phyloP scores from a whole-genome alignment of 2,113 vertebrate species.

The Aplodontia rufa region DNA sequence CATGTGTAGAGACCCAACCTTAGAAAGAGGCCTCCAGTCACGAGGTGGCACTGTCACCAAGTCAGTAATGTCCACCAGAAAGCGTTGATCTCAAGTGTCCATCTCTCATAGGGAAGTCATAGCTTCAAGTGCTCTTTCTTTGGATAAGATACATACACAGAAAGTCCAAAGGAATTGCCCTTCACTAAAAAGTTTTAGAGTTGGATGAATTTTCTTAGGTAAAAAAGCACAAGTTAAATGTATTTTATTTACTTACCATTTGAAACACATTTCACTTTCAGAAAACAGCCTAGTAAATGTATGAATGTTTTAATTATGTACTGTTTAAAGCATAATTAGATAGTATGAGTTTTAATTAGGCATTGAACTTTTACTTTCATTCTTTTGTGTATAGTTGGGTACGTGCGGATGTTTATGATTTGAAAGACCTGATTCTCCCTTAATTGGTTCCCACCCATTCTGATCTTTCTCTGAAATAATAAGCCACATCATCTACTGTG shows the following conservation, averaged over 20 bases:
- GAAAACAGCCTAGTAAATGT: constrained; percentile 62
- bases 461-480: constrained; percentile 73
- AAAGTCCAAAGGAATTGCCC: not conserved
- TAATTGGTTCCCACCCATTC: constrained; percentile 76
- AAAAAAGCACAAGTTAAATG: constrained; percentile 59
- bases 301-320: constrained; percentile 72
- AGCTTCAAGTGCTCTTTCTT: not conserved
- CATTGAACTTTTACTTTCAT: constrained; percentile 56
- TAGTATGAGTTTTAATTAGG: constrained; percentile 72
- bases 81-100: not conserved
- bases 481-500: constrained; percentile 38
- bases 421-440: constrained; percentile 49
- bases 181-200: constrained; percentile 43
- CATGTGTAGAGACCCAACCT: not conserved
- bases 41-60: not conserved
- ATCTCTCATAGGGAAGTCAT: not conserved
- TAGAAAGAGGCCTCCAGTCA: not conserved
- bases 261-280: constrained; percentile 67
- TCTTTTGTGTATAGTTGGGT: constrained; percentile 34
- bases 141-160: not conserved
- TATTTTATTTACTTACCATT: constrained; percentile 63
- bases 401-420: constrained; percentile 52
- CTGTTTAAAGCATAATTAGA: constrained; percentile 71
- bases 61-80: not conserved
- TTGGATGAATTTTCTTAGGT: constrained; percentile 9